phyloP scores from a whole-genome alignment of 2,113 vertebrate species.

The Mus spicilegus region DNA sequence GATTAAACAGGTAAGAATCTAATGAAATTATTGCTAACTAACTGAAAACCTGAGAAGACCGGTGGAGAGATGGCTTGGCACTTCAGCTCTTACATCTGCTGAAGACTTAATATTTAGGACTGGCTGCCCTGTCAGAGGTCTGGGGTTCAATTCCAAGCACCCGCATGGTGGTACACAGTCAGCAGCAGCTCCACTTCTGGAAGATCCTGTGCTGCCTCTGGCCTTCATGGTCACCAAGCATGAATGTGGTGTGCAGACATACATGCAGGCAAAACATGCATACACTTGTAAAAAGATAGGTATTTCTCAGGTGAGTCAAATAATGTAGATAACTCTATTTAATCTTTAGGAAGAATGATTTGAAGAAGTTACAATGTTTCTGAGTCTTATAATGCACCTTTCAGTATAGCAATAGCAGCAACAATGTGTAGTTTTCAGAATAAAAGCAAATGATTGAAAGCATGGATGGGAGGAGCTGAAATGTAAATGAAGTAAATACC shows the following conservation, averaged over 20 bases:
- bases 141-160: not conserved
- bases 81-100: not conserved
- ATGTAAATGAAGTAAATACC: no score
- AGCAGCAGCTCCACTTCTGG: not conserved
- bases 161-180: not conserved
- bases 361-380: not conserved
- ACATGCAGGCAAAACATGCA: not conserved
- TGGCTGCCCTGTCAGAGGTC: not conserved
- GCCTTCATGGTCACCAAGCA: not conserved
- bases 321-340: constrained; percentile 6
- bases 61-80: not conserved
- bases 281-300: not conserved
- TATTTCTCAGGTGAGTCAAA: not conserved
- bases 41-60: not conserved
- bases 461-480: not conserved
- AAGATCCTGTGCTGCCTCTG: not conserved
- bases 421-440: not conserved
- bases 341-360: not conserved
- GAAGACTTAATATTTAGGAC: not conserved
- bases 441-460: not conserved
- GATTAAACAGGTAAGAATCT: not conserved
- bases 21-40: constrained; percentile 48
- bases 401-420: not conserved
- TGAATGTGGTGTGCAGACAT: not conserved
- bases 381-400: not conserved